Conservation (phyloP, 2,888 invertebrate genomes). For the Eucera pruinosa region DNA sequence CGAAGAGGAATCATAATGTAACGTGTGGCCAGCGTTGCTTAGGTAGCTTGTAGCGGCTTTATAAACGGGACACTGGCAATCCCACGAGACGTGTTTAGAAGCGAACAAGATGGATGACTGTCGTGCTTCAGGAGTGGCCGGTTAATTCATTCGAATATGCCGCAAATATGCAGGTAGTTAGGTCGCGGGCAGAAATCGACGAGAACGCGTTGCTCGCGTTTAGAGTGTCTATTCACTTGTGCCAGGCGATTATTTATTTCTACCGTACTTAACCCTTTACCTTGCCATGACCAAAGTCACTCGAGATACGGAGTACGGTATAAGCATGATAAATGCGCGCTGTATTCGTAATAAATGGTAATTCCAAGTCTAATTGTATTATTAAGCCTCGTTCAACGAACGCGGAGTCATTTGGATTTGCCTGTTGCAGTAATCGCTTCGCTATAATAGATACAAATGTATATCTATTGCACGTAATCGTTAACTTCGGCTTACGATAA, state of each 20-base stretch:
- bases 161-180: background rate
- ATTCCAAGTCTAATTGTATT: too few relatives aligned
- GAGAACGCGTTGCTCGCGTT: background rate
- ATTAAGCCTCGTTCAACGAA: too few relatives aligned
- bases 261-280: background rate
- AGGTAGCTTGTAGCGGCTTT: slow-evolving; percentile 9
- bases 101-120: slow-evolving; percentile 44
- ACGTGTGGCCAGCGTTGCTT: slow-evolving; percentile 8
- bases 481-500: too few relatives aligned
- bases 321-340: too few relatives aligned
- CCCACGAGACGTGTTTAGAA: slow-evolving; percentile 54
- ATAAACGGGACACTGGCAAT: slow-evolving; percentile 38
- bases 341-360: too few relatives aligned
- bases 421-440: too few relatives aligned
- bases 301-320: too few relatives aligned
- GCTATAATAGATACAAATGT: too few relatives aligned
- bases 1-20: slow-evolving; percentile 54
- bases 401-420: too few relatives aligned
- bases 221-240: background rate
- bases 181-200: background rate
- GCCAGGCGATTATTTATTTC: slow-evolving; percentile 19
- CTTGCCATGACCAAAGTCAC: background rate
- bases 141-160: slow-evolving; percentile 42
- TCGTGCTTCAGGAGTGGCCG: slow-evolving; percentile 38
- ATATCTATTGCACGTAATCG: too few relatives aligned